phyloP scores from a whole-genome alignment of 2,797 vertebrate genomes.

The Carapus acus region DNA sequence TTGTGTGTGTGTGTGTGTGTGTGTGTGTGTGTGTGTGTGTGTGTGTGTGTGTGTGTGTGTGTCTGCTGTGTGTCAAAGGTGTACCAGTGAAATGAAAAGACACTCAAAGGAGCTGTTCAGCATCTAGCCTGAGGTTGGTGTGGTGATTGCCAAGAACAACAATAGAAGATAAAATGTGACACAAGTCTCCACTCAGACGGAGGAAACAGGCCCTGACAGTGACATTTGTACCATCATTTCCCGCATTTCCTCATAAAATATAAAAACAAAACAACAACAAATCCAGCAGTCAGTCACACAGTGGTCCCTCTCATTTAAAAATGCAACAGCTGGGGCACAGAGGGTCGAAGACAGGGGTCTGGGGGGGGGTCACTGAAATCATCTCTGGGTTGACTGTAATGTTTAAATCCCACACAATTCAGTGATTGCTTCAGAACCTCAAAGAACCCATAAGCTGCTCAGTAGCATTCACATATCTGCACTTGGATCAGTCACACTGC shows the following conservation, averaged over 20 bases:
- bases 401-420: slow-evolving; percentile 31
- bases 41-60: slow-evolving; percentile 22
- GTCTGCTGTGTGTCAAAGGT: slow-evolving; percentile 45
- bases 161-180: slow-evolving; percentile 39
- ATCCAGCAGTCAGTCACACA: slow-evolving; percentile 63
- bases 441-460: slow-evolving; percentile 1
- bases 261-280: slow-evolving; percentile 46
- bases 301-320: slow-evolving; percentile 57
- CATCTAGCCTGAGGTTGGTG: slow-evolving; percentile 47
- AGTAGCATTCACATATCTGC: neutral
- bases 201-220: slow-evolving; percentile 57
- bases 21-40: slow-evolving; percentile 11
- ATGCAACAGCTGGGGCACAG: slow-evolving; percentile 22
- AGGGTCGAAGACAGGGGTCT: no score
- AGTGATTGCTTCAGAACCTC: slow-evolving; percentile 41
- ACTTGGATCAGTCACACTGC: slow-evolving; percentile 15
- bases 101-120: slow-evolving; percentile 31
- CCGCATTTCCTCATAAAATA: slow-evolving; percentile 25
- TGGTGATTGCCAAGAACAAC: slow-evolving; percentile 51
- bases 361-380: slow-evolving; percentile 24
- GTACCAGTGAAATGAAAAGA: slow-evolving; percentile 55
- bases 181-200: slow-evolving; percentile 37
- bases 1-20: neutral
- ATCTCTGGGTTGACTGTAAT: slow-evolving; percentile 24
- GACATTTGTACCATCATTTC: slow-evolving; percentile 65